phyloP scores from a whole-genome alignment of 2,888 invertebrate species.

The Drosophila infuscata region DNA sequence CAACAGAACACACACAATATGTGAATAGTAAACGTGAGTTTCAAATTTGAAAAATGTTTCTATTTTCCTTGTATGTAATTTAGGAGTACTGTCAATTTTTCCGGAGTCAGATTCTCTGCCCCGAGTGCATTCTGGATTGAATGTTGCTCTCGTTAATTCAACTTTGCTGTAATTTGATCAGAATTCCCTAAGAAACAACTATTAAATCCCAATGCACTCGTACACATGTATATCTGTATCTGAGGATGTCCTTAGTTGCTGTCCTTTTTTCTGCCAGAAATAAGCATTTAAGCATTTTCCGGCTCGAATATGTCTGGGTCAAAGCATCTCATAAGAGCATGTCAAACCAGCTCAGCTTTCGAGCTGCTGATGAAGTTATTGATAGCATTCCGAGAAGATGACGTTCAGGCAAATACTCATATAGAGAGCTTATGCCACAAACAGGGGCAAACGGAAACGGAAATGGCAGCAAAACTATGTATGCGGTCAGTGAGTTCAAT shows the following conservation, averaged over 20 bases:
- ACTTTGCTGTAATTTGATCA: conserved; percentile 7
- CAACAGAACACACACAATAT: not conserved
- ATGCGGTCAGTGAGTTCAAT: conserved; percentile 27
- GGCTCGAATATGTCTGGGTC: conserved; percentile 53
- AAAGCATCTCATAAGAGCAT: conserved; percentile 53
- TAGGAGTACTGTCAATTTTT: not conserved
- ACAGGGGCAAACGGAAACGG: conserved; percentile 9
- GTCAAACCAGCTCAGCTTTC: conserved; percentile 36
- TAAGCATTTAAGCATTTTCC: conserved; percentile 37
- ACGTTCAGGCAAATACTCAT: conserved; percentile 7
- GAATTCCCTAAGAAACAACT: conserved; percentile 1
- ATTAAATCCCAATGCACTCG: not conserved
- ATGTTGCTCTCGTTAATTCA: not conserved
- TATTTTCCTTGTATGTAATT: too few relatives aligned
- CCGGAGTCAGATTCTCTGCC: not conserved
- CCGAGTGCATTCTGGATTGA: not conserved
- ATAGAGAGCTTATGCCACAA: not conserved
- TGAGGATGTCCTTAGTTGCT: not conserved
- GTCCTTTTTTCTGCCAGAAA: conserved; percentile 32
- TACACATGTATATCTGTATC: not conserved
- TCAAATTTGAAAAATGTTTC: not conserved
- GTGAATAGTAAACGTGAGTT: not conserved
- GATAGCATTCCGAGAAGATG: conserved; percentile 42
- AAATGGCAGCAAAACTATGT: conserved; percentile 34
- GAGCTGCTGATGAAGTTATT: conserved; percentile 63